Evolutionary conservation across 1,140 invertebrate genomes (phyloP), one percentile per base, ranked within the genome.

Genomic region (Drosophila lacteicornis): DNA sequence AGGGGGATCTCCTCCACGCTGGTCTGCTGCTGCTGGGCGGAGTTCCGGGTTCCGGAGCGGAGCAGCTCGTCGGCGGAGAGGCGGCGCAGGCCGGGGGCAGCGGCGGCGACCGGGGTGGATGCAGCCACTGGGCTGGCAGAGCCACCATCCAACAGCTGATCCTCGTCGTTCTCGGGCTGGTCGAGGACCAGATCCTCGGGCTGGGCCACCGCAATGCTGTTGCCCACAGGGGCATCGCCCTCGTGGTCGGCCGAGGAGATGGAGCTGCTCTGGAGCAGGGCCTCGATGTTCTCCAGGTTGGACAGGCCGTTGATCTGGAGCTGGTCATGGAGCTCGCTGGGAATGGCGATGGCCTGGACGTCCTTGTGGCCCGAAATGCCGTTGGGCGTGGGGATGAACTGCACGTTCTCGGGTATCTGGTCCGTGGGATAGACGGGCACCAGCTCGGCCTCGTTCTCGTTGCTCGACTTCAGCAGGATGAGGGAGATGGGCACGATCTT

Each of bases 311-410:
- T 92, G 43, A 87, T 75, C 69, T 92, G 82, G 5, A 92, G 82
- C 70, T 92, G 91, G 17, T 92, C 81, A 60, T 92, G 91, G 71
- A 92, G 65, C 61, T 91, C 91, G 40, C 65, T 90, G 49, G 91
- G 91, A 19, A 92, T 92, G 68, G 91, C 91, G 13, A 92, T 92
- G 6, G 91, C 91, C 74, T 92, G 91, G 8, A 92, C 91, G 40
- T 92, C 91, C 71, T 90, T 91, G 66, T 92, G 91, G 15, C 91
- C 91, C 0, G 91, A 92, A 33, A 92, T 92, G 62, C 91, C 91
- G 12, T 92, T 92, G 27, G 91, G 91, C 1, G 91, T 92, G 40
- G 91, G 91, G 11, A 92, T 92, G 71, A 92, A 92, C 62, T 92
- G 91, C 0, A 92, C 91, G 33, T 92, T 82, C 55, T 91, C 77